A percentile compares a stretch with the other conserved stretches of the same genome.
Conservation (phyloP, 2,888 invertebrate genomes). For the Malthinus flaveolus region DNA sequence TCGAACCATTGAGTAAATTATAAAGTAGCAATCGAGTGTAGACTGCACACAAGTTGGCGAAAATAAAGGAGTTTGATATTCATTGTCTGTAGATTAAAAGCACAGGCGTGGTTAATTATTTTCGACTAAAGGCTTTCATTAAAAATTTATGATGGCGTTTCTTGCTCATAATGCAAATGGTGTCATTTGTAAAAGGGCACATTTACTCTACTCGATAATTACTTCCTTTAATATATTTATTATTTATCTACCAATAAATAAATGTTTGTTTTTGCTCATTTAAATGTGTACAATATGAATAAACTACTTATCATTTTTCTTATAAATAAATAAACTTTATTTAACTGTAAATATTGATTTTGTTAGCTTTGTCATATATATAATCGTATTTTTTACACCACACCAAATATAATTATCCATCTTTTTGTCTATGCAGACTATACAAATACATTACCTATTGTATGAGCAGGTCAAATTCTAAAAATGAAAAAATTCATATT, state of each 20-base stretch:
- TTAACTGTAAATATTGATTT: conserved; percentile 47
- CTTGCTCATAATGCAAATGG: conserved; percentile 25
- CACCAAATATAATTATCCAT: neutral
- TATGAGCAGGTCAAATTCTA: too few species aligned
- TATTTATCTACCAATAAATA: conserved; percentile 45
- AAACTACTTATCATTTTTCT: conserved; percentile 53
- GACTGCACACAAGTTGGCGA: conserved; percentile 12
- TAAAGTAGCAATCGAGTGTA: conserved; percentile 12
- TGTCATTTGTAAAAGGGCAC: conserved; percentile 29
- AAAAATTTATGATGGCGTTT: conserved; percentile 20
- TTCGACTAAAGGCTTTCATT: conserved; percentile 2
- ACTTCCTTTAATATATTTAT: conserved; percentile 45
- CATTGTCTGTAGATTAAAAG: conserved; percentile 24
- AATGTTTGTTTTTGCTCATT: conserved; percentile 53
- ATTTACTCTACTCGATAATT: conserved; percentile 46
- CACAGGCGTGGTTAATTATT: conserved; percentile 11
- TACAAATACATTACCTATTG: too few species aligned
- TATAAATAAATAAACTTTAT: conserved; percentile 46
- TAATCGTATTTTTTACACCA: neutral
- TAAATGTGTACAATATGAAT: conserved; percentile 46
- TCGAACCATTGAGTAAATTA: conserved; percentile 14
- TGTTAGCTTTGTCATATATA: conserved; percentile 17
- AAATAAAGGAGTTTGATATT: conserved; percentile 16
- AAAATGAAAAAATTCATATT: too few species aligned
- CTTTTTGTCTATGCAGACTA: too few species aligned